These are phyloP conservation scores for Falco concolor DNA, from an alignment of 2,797 vertebrate genomes.

Conservation along the genomic window DNA sequence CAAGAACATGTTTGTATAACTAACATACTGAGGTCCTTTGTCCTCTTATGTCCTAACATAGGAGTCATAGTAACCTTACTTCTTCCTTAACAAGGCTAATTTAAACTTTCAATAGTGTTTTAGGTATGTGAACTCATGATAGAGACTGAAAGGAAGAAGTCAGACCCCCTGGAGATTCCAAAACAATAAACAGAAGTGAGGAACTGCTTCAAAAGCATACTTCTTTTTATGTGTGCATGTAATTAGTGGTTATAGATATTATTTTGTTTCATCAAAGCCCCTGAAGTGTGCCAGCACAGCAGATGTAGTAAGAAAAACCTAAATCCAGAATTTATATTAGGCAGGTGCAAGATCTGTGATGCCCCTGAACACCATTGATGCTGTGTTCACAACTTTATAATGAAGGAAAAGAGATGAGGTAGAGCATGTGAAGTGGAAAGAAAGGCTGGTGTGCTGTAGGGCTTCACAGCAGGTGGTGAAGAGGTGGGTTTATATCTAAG, in stretches of 20 bases:
- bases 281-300: background rate
- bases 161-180: background rate
- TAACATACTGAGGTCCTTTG: background rate
- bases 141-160: background rate
- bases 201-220: background rate
- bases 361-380: background rate
- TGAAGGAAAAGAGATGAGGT: background rate
- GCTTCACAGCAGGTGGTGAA: background rate
- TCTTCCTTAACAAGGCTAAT: background rate
- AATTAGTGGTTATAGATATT: background rate
- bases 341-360: background rate
- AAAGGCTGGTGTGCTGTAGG: background rate
- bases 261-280: background rate
- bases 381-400: background rate
- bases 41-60: background rate
- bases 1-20: background rate
- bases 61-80: background rate
- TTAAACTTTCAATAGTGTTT: background rate
- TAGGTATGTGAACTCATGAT: background rate
- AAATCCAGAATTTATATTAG: background rate
- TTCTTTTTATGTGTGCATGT: background rate
- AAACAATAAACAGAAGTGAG: background rate
- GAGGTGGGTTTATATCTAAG: background rate
- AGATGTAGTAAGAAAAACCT: background rate
- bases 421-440: background rate